These are phyloP conservation scores for Coluber constrictor DNA, from an alignment of 2,797 vertebrate species.

Conservation along the genomic window DNA sequence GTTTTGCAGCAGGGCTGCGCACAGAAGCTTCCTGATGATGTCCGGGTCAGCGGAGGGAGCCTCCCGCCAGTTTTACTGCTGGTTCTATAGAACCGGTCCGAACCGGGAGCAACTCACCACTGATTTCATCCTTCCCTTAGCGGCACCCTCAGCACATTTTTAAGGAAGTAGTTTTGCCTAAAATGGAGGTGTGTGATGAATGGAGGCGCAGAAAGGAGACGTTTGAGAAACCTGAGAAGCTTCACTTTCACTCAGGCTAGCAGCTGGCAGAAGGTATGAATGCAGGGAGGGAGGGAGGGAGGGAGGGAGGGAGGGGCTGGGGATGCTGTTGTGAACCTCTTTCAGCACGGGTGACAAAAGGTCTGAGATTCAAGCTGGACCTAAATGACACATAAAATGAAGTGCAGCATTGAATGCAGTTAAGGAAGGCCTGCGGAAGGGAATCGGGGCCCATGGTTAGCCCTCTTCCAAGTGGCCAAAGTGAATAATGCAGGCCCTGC, in stretches of 20 bases:
- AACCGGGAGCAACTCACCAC: no score
- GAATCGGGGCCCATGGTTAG: no score
- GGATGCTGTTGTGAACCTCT: neutral
- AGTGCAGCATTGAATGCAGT: neutral
- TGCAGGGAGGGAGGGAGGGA: neutral
- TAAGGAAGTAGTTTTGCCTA: neutral
- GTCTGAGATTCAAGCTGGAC: neutral
- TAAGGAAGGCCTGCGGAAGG: neutral
- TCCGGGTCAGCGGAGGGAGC: no score
- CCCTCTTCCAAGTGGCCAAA: neutral
- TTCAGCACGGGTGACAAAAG: neutral
- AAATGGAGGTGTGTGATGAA: neutral
- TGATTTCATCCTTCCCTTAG: no score
- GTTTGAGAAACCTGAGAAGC: neutral
- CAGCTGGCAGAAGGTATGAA: no score
- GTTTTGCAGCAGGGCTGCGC: no score
- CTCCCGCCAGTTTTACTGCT: no score
- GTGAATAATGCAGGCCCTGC: neutral
- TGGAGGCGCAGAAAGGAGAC: neutral
- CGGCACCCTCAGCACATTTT: neutral
- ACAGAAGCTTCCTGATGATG: no score
- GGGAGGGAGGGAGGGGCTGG: neutral
- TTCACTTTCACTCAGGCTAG: neutral
- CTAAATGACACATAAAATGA: neutral
- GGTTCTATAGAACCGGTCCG: no score